These are phyloP conservation scores for Phytoseiulus persimilis DNA, from an alignment of 2,888 invertebrate species.

Conservation along the genomic window DNA sequence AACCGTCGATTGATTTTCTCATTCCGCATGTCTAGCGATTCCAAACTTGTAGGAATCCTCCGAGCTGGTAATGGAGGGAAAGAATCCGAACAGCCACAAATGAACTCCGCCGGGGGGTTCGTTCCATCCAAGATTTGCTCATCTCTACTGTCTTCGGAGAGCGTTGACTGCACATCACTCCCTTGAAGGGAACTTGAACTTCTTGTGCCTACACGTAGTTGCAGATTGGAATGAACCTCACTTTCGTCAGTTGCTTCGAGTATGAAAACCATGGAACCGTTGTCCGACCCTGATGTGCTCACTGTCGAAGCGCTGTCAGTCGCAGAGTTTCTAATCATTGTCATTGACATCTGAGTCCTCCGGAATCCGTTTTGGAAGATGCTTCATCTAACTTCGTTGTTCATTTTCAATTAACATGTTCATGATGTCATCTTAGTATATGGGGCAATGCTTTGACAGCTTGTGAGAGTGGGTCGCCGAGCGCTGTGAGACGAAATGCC, in stretches of 20 bases:
- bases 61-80: not conserved
- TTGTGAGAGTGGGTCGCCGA: not conserved
- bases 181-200: not conserved
- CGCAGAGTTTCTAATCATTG: conserved; percentile 20
- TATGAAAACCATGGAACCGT: not conserved
- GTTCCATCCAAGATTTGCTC: not conserved
- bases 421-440: too few species aligned
- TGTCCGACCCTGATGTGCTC: not conserved
- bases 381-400: not conserved
- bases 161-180: not conserved
- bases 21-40: not conserved
- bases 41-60: not conserved
- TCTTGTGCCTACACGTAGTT: not conserved
- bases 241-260: conserved; percentile 9
- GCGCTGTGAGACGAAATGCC: too few species aligned
- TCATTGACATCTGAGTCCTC: not conserved
- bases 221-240: not conserved
- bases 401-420: not conserved
- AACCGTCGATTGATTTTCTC: not conserved
- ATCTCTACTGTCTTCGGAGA: too few species aligned
- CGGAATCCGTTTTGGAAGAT: not conserved
- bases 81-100: not conserved
- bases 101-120: not conserved
- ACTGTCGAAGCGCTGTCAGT: not conserved
- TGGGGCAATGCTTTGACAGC: conserved; percentile 14